A percentile compares a stretch with the other conserved stretches of the same genome.
phyloP scores from a whole-genome alignment of 1,140 invertebrate genomes.

The Drosophila busckii region DNA sequence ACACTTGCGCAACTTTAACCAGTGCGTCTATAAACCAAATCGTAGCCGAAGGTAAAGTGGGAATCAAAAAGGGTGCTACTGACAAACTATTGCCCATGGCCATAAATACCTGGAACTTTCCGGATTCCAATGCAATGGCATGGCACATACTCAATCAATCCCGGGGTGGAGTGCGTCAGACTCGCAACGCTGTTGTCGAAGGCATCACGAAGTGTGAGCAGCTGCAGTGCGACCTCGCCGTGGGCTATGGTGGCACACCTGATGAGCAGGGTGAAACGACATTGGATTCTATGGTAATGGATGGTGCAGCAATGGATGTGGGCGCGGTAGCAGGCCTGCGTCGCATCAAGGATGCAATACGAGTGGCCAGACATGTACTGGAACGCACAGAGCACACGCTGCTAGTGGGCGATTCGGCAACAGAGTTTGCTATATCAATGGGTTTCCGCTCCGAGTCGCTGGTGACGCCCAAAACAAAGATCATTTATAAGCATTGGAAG shows the following conservation, averaged over 20 bases:
- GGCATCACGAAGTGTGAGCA: conserved; percentile 92
- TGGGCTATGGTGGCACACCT: conserved; percentile 97
- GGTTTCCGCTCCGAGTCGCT: conserved; percentile 91
- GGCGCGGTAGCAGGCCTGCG: conserved; percentile 94
- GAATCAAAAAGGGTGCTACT: no score
- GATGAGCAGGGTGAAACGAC: conserved; percentile 98
- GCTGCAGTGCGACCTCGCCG: conserved; percentile 92
- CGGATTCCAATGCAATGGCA: conserved; percentile 53
- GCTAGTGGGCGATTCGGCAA: conserved; percentile 92
- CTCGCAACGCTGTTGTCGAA: conserved; percentile 88
- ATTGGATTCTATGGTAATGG: conserved; percentile 98
- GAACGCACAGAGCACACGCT: conserved; percentile 95
- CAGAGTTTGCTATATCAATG: conserved; percentile 86
- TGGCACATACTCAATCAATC: conserved; percentile 58
- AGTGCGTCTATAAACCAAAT: neutral
- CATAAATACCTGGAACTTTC: conserved; percentile 75
- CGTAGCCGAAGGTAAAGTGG: neutral
- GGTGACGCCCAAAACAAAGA: conserved; percentile 85
- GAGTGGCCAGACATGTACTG: conserved; percentile 93
- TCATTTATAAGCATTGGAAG: conserved; percentile 89
- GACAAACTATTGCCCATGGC: conserved; percentile 54
- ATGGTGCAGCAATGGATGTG: conserved; percentile 90
- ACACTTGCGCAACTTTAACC: no score
- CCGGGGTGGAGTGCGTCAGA: conserved; percentile 41
- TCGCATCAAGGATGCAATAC: conserved; percentile 92